Base-by-base conservation (phyloP, 2,888 invertebrate genomes). In the Yponomeuta sedellus region DNA sequence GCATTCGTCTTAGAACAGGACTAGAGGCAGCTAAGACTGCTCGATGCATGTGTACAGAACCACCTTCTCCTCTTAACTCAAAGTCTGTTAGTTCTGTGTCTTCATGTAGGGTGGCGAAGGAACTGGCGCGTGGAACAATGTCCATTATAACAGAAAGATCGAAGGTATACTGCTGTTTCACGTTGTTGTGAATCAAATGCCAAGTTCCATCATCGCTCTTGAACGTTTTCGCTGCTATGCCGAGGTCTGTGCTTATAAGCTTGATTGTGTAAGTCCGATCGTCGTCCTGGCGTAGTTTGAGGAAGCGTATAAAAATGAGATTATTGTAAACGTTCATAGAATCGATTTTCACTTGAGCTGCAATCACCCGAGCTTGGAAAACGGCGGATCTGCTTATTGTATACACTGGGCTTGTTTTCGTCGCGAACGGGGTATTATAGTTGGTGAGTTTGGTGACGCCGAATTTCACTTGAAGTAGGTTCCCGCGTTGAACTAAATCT, bases 71-170 rank as follows among this genome's bases (percentile, higher is more conserved):
- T 6, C 77, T 74, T 62, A 85, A 67, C 63, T 79, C 77, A 63
- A 85, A 83, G 67, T 85, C 85, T 0, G 79, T 81, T 64, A 84
- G 68, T 57, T 81, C 79, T 1, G 73, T 74, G 67, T 85, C 84
- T 2, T 72, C 73, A 64, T 80, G 72, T 1, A 85, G 73, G 8
- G 66, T 61, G 1, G 71, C 69, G 67, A 79, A 80, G 0, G 83
- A 77, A 56, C 73, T 76, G 0, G 71, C 67, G n/a, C 69, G 72
- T 0, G 76, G 73, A 0, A 73, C 70, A 12, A 77, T 70, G 25
- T 77, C 76, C 78, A 81, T 77, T 6, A 69, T 67, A 6, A 77
- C 73, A 0, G 67, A 39, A 0, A 80, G 69, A 63, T 79, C 76
- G 67, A 82, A 75, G 0, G 71, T 70, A 66, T 74, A 78, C 69